Evolutionary conservation across 2,113 vertebrate genomes (phyloP), one percentile per base, ranked within the genome.

Genomic region (Mormoops blainvillei): DNA sequence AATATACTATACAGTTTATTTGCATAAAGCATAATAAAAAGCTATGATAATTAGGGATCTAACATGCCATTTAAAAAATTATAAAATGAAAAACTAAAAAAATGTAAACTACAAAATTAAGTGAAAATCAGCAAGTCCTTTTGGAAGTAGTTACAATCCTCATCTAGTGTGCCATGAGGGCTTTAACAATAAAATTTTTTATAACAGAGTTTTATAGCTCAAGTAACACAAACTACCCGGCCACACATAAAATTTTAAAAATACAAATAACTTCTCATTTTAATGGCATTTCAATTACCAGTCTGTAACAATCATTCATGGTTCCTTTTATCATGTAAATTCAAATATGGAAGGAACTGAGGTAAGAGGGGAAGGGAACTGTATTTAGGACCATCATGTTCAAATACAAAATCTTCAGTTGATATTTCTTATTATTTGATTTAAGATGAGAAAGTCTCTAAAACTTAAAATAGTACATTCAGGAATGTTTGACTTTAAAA

Each of bases 391-490:
- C 15, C 28, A 43, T 28, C 7, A 74, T 43, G 19, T 58, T 96
- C 28, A 76, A 92, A 87, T 22, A 89, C 6, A n/a, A 94, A 86
- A 45, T 73, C 26, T 52, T 52, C 70, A 45, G 3, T 65, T 74
- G 38, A 45, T 80, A 41, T 58, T 82, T 89, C 58, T 54, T 56
- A 11, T 33, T 88, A 16, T 43, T 33, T 26, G 48, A 95, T 58
- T 65, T 93, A 87, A 95, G 63, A 87, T 74, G 43, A 88, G 22
- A 26, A 96, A 45, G 13, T 89, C 28, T 84, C 58, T 94, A 90
- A 84, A 94, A 94, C 5, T 33, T 61, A 76, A 84, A 80, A 94
- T n/a, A 28, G 28, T 41, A 56, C 10, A 84, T 6, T 73, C 48
- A 74, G 83, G 18, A 76, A 92, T 22, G 7, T 81, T 68, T 90